Evolutionary conservation across 2,797 vertebrate genomes (phyloP), one percentile per base, ranked within the genome.

Genomic region (Spatula versicolor): DNA sequence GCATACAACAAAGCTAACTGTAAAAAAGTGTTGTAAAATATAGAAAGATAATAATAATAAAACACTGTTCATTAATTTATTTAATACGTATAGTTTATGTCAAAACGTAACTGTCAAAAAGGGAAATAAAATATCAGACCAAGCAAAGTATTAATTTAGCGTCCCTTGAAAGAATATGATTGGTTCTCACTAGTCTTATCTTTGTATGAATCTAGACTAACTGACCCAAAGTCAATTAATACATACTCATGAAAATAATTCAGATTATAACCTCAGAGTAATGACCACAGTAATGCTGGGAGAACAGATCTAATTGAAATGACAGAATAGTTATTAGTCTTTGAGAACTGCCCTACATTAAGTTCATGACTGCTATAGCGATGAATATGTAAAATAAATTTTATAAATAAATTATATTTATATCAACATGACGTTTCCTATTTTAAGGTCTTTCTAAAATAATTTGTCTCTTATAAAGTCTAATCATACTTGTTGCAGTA

Each of bases 371-470:
- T 91, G 17, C 25, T 80, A 22, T 59, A 75, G 83, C 63, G 26
- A 81, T 81, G 55, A 60, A 91, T 81, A 25, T 75, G 21, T 46
- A 73, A 79, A 86, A 76, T 96, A 75, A 88, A 66, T 90, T 91
- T 91, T 78, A 88, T 89, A 83, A 92, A 91, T 91, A 95, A 91
- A 75, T 94, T 25, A 89, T 54, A 21, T 68, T 68, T 13, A n/a
- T 75, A 81, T 45, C 62, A 90, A 75, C n/a, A 69, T 66, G 6
- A 91, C 41, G 30, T 92, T 96, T 96, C 50, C 55, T 66, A n/a
- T 26, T 26, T 30, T 85, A 74, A n/a, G 25, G 43, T 83, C 35
- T 67, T 92, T 93, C 94, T 64, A 77, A 69, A 52, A 11, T 37
- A 74, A 76, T 86, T 33, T 9, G 19, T 67, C 39, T 90, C 26